Evolutionary conservation across 2,888 invertebrate species (phyloP).

Genomic region (Acleris sparsana): DNA sequence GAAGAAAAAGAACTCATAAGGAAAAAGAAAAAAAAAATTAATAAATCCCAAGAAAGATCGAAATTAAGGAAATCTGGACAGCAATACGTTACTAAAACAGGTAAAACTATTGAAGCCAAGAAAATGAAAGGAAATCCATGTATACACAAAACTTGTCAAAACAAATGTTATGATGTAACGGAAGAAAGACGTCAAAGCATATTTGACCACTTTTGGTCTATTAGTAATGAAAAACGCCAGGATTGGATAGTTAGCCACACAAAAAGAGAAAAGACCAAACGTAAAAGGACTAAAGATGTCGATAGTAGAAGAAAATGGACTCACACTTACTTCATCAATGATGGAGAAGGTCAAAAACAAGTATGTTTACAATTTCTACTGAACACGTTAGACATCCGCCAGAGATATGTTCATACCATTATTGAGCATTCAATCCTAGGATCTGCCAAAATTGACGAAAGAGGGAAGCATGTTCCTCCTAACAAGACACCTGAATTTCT

Average conservation of each 20-base stretch:
- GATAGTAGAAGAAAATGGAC: not conserved
- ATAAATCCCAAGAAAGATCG: too few species aligned
- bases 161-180: too few species aligned
- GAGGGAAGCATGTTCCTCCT: not conserved
- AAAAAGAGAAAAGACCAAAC: not conserved
- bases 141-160: too few species aligned
- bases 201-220: too few species aligned
- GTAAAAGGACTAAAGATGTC: slow-evolving; percentile 3
- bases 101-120: too few species aligned
- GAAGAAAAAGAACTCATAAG: too few species aligned
- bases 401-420: not conserved
- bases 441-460: not conserved
- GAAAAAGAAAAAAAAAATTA: too few species aligned
- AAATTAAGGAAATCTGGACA: too few species aligned
- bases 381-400: not conserved
- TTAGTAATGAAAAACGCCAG: too few species aligned
- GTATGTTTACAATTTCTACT: slow-evolving; percentile 6
- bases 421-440: not conserved
- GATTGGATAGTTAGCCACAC: slow-evolving; percentile 3
- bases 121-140: too few species aligned
- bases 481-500: not conserved
- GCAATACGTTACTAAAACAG: too few species aligned
- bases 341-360: slow-evolving; percentile 1
- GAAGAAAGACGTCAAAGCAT: too few species aligned
- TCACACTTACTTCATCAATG: slow-evolving; percentile 8